Base-by-base conservation (phyloP, 2,113 vertebrate species). In the Vulpes ferrilata region DNA sequence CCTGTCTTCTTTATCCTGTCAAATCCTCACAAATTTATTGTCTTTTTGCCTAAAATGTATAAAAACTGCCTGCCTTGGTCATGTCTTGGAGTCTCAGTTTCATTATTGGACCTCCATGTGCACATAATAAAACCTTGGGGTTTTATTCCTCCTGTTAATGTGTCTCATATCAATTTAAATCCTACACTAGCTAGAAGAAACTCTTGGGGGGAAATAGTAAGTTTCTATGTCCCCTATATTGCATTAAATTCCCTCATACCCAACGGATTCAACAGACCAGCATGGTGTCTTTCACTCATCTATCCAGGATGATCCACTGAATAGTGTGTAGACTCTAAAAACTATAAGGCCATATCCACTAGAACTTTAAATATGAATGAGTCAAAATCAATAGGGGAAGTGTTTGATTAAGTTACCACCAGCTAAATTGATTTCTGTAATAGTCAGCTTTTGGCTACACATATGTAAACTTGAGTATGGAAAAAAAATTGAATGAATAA, bases 341-440 rank as follows among this genome's bases (percentile, higher is more conserved):
- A 92, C 35, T 60, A 8, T 32, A 91, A 85, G 32, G 19, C 38
- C 4, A 1, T 10, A 90, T 15, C 55, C 10, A 22, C 43, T 69
- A 84, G 27, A 78, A n/a, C 64, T 67, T 97, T 90, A 73, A 59
- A 88, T 62, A 80, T 1, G 2, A 93, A 30, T 76, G 35, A 88
- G 23, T 93, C 83, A 80, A 79, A 92, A 93, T 69, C 27, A 74
- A 78, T 6, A 83, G 13, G 59, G 22, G 19, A 81, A 84, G 27
- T 11, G 2, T 67, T 55, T 32, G 74, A 74, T 51, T 65, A 10
- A 79, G 35, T 59, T 93, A 43, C 53, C 62, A 96, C 17, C 19
- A 90, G 13, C 12, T 73, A 73, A 78, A 90, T 19, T 38, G 51
- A 35, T 85, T 67, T 73, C 55, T 55, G 4, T 79, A 76, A 76